Evolutionary conservation across 2,113 vertebrate genomes (phyloP), one percentile per base, ranked within the genome.

Genomic region (Cettia cetti): DNA sequence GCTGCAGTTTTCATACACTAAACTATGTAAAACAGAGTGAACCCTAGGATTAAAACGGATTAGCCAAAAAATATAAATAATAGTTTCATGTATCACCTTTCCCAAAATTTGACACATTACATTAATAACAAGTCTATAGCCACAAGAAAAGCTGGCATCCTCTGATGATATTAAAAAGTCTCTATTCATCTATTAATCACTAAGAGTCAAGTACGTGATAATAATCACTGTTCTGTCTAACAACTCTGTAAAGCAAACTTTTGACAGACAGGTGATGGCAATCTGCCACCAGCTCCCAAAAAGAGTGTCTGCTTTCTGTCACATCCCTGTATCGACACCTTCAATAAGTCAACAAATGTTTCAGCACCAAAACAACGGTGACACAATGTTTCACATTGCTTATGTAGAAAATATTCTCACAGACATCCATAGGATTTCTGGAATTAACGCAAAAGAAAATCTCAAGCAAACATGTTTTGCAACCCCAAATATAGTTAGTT

Each of bases 401-500:
- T 81, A 70, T 1, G 63, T 35, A 47, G 52, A 57, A 90, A 94
- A 65, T 61, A 86, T 82, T 85, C 85, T 52, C 70, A 80, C 64
- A 76, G 81, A 61, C 74, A 65, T 61, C 74, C 85, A 90, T 39
- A 77, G 47, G 71, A 89, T 66, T 77, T 77, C 92, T 89, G 61
- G 44, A 79, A 85, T 31, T 86, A 95, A 75, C 5, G 54, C 47
- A 89, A 77, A 91, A 39, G 12, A 30, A 83, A 70, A 69, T 57
- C 82, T 76, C 60, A 47, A 85, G 59, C 37, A 96, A 85, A 86
- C 65, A 83, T n/a, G 80, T 78, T 94, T 68, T 92, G 66, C 72
- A 86, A 74, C 23, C 70, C 78, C 79, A 95, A 77, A 93, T 94
- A 93, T 50, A 95, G 78, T 27, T 54, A 86, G 40, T 96, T 97